These are phyloP conservation scores for Lathamus discolor DNA, from an alignment of 2,113 vertebrate genomes.

Conservation along the genomic window DNA sequence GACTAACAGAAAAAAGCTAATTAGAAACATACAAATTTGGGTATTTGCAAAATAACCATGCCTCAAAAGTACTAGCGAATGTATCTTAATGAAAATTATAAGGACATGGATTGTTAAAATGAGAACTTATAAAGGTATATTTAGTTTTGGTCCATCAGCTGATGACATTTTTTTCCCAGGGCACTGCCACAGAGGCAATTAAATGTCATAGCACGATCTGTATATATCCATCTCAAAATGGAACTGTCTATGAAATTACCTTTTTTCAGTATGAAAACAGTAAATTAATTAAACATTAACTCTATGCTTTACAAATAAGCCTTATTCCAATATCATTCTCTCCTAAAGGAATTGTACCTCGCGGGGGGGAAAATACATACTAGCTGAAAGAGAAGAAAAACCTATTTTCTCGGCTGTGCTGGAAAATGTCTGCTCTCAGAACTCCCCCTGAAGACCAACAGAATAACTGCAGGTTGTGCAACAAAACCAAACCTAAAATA, in stretches of 20 bases:
- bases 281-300: neutral
- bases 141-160: neutral
- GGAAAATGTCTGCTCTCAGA: slow-evolving; percentile 5
- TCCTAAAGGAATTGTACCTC: neutral
- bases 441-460: slow-evolving; percentile 28
- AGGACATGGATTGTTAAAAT: neutral
- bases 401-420: neutral
- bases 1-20: neutral
- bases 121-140: neutral
- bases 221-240: neutral
- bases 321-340: neutral
- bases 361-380: fast-evolving
- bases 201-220: neutral
- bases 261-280: neutral
- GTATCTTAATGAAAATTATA: neutral
- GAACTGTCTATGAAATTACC: neutral
- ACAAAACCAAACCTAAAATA: neutral
- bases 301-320: neutral
- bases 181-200: neutral
- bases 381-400: neutral
- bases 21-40: neutral
- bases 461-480: neutral
- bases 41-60: neutral
- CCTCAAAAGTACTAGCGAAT: neutral
- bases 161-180: neutral